Base-by-base conservation (phyloP, 2,113 vertebrate genomes). In the Atrichornis clamosus region DNA sequence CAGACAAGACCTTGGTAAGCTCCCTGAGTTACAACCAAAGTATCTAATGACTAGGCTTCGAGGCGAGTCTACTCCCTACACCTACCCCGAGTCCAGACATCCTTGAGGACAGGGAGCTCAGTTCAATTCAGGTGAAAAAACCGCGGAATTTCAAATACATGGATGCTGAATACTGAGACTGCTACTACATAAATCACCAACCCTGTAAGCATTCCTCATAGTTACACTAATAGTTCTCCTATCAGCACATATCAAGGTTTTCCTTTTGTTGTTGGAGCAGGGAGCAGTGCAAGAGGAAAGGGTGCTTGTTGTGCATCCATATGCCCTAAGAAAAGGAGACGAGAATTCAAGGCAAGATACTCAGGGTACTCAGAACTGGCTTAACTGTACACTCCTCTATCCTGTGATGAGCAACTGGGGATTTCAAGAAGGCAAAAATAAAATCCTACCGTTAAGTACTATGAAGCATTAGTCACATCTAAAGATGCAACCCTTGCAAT, bases 381-480 rank as follows among this genome's bases (percentile, higher is more conserved):
- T 89, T 82, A 84, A 81, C 42, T 47, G 35, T 13, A 70, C 18
- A 19, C 27, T 70, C 24, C 59, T 52, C 91, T 50, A 32, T 28
- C 42, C 35, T 67, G 28, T 6, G 50, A 63, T 72, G 74, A 84
- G 69, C 90, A 95, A 93, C 44, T 13, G 49, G 37, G 22, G 37
- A 70, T 80, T 79, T 91, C 77, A 70, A 50, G 17, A 56, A 24
- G 28, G 24, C 64, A 89, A 95, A 80, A 73, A 73, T 58, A 78
- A 95, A 96, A 90, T 50, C 46, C 55, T 83, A 65, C 74, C 73
- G 87, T 78, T 78, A 63, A 84, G 60, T 59, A 63, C 49, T 88
- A 72, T 77, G 86, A 89, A 94, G 59, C 32, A 75, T 89, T 76
- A 94, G 74, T 87, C 79, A 64, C 2, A 10, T 33, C 78, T 76